Evolutionary conservation across 2,888 invertebrate genomes (phyloP).

Genomic region (Malachius bipustulatus): DNA sequence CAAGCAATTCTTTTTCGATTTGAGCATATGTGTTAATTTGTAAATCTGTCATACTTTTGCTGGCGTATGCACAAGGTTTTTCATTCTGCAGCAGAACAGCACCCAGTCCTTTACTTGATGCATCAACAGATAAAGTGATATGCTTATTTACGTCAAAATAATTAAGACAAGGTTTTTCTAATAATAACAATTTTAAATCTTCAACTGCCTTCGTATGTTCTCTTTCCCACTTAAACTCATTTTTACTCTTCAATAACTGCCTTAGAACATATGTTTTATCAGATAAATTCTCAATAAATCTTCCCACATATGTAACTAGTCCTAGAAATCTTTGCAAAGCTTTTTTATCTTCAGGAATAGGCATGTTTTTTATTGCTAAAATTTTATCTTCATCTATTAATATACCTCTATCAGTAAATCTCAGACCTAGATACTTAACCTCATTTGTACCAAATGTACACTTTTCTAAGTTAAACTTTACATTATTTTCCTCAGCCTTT

Average conservation of each 20-base stretch:
- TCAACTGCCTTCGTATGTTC: constrained; percentile 9
- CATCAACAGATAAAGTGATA: constrained; percentile 11
- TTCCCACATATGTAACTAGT: constrained; percentile 11
- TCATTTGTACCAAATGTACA: constrained; percentile 14
- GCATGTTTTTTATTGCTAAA: constrained; percentile 13
- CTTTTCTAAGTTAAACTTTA: constrained; percentile 18
- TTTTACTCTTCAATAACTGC: constrained; percentile 10
- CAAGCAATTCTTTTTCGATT: not conserved
- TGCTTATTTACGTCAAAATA: constrained; percentile 10
- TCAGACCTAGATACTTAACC: constrained; percentile 18
- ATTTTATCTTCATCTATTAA: constrained; percentile 12
- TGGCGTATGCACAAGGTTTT: too few relatives aligned
- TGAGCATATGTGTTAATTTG: not conserved
- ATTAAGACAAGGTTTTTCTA: constrained; percentile 6
- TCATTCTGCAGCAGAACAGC: too few relatives aligned
- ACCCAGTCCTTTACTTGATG: constrained; percentile 7
- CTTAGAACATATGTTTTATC: constrained; percentile 7
- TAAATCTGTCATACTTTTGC: too few relatives aligned
- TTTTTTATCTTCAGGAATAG: constrained; percentile 12
- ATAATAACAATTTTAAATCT: constrained; percentile 9
- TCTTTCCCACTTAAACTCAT: constrained; percentile 9
- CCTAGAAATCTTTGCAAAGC: constrained; percentile 15
- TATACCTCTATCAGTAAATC: constrained; percentile 15
- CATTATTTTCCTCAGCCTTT: constrained; percentile 13
- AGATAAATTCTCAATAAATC: constrained; percentile 12